A percentile compares a stretch with the other conserved stretches of the same genome.
Conservation (phyloP, 2,797 vertebrate species). For the Novumbra hubbsi region DNA sequence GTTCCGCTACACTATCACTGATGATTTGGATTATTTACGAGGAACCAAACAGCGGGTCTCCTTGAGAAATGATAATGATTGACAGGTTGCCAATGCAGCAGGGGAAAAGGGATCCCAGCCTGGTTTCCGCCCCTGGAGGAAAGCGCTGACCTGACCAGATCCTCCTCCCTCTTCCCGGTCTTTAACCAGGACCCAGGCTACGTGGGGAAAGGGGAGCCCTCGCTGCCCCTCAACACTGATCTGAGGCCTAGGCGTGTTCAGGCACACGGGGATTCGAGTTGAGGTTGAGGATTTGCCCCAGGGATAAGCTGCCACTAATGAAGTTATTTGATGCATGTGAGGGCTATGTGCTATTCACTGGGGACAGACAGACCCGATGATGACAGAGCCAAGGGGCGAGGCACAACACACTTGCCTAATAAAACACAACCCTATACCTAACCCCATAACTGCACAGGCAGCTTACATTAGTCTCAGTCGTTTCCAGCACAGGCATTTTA, state of each 20-base stretch:
- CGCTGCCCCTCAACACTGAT: not conserved
- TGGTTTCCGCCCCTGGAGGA: slow-evolving; percentile 37
- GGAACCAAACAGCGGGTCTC: slow-evolving; percentile 16
- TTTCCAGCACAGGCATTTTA: slow-evolving; percentile 37
- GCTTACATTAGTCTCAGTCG: slow-evolving; percentile 50
- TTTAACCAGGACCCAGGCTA: slow-evolving; percentile 42
- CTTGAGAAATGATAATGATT: slow-evolving; percentile 47
- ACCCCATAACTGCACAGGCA: slow-evolving; percentile 31
- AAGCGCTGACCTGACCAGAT: slow-evolving; percentile 68
- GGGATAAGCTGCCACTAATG: not conserved
- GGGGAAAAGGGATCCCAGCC: not conserved
- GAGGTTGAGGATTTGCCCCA: not conserved
- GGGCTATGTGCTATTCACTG: not conserved
- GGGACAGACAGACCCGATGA: not conserved
- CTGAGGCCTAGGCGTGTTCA: not conserved
- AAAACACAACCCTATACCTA: not conserved
- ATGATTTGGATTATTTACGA: slow-evolving; percentile 39
- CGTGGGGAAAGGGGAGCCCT: not conserved
- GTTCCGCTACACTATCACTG: slow-evolving; percentile 1
- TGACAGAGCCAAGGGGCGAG: not conserved
- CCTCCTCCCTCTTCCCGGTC: slow-evolving; percentile 45
- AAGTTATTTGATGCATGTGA: not conserved
- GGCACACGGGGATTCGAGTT: not conserved
- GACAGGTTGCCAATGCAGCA: slow-evolving; percentile 62
- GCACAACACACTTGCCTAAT: not conserved